A percentile compares a stretch with the other conserved stretches of the same genome.
Conservation (phyloP, 2,797 vertebrate species). For the Sylvilagus floridanus region DNA sequence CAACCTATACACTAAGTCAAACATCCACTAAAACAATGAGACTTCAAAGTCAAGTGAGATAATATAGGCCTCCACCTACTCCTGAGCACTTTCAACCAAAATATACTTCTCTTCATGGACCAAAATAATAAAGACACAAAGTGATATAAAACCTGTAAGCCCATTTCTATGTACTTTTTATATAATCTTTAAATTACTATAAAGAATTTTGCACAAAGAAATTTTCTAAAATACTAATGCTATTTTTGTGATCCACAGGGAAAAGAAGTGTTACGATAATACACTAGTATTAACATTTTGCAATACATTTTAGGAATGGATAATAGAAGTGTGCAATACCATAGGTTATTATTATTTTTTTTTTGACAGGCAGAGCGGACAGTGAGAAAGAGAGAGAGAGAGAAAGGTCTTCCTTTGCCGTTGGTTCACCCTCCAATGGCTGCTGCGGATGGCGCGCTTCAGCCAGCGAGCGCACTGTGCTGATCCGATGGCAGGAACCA, state of each 20-base stretch:
- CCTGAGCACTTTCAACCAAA: neutral
- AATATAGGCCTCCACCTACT: neutral
- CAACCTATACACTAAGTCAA: no score
- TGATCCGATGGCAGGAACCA: no score
- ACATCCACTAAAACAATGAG: neutral
- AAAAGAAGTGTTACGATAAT: neutral
- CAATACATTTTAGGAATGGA: neutral
- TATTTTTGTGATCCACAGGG: neutral
- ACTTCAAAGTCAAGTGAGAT: conserved; percentile 60
- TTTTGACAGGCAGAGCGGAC: no score
- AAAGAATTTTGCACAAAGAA: neutral
- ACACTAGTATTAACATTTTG: neutral
- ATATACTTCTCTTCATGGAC: neutral
- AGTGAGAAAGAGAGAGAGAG: no score
- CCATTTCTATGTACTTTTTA: neutral
- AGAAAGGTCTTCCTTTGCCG: no score
- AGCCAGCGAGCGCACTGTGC: no score
- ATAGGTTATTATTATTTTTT: neutral
- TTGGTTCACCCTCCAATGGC: no score
- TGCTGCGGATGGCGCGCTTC: no score
- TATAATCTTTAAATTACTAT: neutral
- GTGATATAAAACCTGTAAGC: neutral
- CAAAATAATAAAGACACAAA: neutral
- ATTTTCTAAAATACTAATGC: neutral
- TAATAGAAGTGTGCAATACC: neutral